phyloP scores from a whole-genome alignment of 2,797 vertebrate genomes.

The Tadarida brasiliensis region DNA sequence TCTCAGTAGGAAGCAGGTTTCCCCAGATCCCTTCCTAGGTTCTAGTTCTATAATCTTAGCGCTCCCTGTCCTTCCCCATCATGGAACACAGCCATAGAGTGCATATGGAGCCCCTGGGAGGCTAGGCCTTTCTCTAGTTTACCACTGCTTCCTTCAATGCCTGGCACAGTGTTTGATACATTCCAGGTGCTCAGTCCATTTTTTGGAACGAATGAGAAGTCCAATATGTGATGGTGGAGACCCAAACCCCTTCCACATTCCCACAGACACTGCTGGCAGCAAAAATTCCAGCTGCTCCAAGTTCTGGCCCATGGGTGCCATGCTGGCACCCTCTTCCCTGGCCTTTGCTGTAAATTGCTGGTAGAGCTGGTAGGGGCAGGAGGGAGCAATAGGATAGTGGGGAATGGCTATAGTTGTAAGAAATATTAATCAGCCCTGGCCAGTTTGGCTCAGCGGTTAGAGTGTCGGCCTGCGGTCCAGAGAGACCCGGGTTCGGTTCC shows the following conservation, averaged over 20 bases:
- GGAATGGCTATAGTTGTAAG: too few species aligned
- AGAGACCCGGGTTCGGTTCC: too few species aligned
- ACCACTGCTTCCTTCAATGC: neutral
- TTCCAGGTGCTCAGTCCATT: neutral
- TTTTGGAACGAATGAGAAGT: neutral
- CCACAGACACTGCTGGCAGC: neutral
- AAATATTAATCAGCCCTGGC: too few species aligned
- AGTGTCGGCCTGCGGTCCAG: too few species aligned
- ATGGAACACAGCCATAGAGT: neutral
- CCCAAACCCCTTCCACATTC: neutral
- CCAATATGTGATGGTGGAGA: neutral
- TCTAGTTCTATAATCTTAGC: neutral
- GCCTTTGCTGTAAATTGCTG: neutral
- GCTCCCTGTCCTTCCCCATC: neutral
- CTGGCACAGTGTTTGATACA: neutral
- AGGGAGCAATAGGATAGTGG: too few species aligned
- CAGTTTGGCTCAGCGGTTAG: too few species aligned
- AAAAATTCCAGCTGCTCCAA: neutral
- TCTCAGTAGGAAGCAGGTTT: neutral
- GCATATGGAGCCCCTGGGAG: neutral
- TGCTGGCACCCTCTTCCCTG: too few species aligned
- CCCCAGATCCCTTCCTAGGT: neutral
- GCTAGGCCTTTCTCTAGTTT: neutral
- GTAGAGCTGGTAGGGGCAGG: too few species aligned
- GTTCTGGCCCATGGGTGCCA: neutral